A percentile compares a stretch with the other conserved stretches of the same genome.
Evolutionary conservation across 2,797 vertebrate species (phyloP).

Genomic region (Remorina albescens): DNA sequence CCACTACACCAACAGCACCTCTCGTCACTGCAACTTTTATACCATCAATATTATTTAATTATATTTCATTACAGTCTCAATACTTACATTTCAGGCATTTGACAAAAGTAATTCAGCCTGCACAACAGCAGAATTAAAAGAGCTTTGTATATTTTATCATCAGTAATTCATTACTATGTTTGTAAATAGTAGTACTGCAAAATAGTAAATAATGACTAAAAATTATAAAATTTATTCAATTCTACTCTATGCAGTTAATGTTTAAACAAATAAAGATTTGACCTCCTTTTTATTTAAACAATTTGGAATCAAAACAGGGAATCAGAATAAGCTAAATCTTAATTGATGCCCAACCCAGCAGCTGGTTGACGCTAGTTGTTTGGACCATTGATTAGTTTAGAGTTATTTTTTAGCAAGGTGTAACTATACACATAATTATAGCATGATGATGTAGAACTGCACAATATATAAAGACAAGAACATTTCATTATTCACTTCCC

Average conservation of each 20-base stretch:
- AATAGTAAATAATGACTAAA: no score
- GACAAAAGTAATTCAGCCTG: not conserved
- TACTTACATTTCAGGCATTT: conserved; percentile 23
- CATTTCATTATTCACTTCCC: not conserved
- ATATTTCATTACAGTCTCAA: conserved; percentile 17
- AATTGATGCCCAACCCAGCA: not conserved
- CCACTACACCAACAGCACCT: no score
- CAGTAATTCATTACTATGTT: no score
- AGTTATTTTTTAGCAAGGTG: conserved; percentile 4
- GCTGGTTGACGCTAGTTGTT: not conserved
- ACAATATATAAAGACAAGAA: not conserved
- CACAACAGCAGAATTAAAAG: not conserved
- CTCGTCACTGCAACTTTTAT: no score
- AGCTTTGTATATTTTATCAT: conserved; percentile 22
- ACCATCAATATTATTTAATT: conserved; percentile 37
- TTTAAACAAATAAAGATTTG: no score
- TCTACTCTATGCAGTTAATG: no score
- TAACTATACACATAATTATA: not conserved
- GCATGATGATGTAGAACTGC: not conserved
- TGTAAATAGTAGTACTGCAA: no score
- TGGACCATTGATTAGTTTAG: conserved; percentile 8
- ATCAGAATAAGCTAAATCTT: not conserved
- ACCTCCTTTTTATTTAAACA: not conserved
- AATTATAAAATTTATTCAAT: no score
- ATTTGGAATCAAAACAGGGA: not conserved